phyloP scores from a whole-genome alignment of 1,140 invertebrate species.

The Anoplolepis gracilipes region DNA sequence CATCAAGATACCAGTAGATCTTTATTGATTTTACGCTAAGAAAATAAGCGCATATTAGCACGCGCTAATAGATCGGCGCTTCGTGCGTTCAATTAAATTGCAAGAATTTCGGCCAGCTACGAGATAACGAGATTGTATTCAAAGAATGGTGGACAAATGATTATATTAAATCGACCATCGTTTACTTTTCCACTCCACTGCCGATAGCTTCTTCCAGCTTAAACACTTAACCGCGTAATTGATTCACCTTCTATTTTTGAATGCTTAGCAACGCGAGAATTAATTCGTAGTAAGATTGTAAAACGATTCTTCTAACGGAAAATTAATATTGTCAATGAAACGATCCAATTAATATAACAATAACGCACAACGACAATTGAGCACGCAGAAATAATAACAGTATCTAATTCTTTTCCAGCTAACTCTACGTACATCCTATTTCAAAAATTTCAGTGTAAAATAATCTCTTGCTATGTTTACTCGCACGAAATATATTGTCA shows the following conservation, averaged over 20 bases:
- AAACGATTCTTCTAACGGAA: background rate
- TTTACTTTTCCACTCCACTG: background rate
- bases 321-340: background rate
- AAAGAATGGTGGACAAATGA: background rate
- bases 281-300: too few relatives aligned
- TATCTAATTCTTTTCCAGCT: background rate
- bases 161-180: background rate
- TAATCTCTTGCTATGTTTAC: background rate
- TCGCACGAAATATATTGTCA: background rate
- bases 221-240: background rate
- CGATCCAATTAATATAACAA: background rate
- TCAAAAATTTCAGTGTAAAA: background rate
- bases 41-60: conserved; percentile 1
- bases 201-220: background rate
- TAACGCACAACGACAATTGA: background rate
- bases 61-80: background rate
- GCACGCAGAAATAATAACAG: background rate
- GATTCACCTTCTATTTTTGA: conserved; percentile 44
- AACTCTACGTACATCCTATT: background rate
- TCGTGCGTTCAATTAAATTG: background rate
- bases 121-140: background rate
- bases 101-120: background rate
- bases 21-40: background rate
- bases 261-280: background rate
- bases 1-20: background rate